Evolutionary conservation across 1,140 invertebrate genomes (phyloP).

Genomic region (Anthonomus grandis): DNA sequence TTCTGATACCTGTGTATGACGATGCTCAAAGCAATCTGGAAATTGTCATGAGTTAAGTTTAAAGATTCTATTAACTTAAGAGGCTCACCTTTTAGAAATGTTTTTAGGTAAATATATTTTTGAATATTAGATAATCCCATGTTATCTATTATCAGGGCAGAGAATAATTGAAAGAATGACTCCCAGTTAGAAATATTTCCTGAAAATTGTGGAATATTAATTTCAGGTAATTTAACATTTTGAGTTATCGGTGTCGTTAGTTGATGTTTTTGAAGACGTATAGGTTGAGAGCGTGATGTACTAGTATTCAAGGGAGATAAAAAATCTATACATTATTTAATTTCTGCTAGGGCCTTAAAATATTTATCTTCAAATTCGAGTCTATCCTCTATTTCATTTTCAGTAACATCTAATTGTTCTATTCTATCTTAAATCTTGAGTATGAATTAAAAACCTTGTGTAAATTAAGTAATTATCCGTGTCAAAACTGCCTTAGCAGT

Average conservation of each 20-base stretch:
- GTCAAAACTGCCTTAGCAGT: no score
- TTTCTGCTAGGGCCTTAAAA: not conserved
- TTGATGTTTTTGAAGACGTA: not conserved
- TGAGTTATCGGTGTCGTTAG: no score
- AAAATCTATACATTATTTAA: not conserved
- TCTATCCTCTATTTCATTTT: not conserved
- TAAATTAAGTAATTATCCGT: no score
- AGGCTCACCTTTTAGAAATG: conserved; percentile 9
- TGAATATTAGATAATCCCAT: conserved; percentile 5
- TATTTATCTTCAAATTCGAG: no score
- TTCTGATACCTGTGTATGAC: conserved; percentile 8
- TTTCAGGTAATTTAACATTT: conserved; percentile 11
- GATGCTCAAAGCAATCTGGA: conserved; percentile 10
- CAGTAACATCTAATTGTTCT: not conserved
- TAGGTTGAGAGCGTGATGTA: not conserved
- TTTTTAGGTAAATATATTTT: conserved; percentile 11
- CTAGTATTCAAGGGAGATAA: not conserved
- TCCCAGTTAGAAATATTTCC: conserved; percentile 3
- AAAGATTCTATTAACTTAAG: conserved; percentile 4
- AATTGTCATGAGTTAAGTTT: conserved; percentile 14
- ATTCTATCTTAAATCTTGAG: not conserved
- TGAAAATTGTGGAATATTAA: conserved; percentile 1
- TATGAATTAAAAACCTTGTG: not conserved
- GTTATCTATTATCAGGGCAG: conserved; percentile 7
- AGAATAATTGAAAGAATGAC: conserved; percentile 10